Percentiles rank a stretch among this genome's conserved stretches.
phyloP scores from a whole-genome alignment of 2,113 vertebrate genomes.

The Phyllopteryx taeniolatus region DNA sequence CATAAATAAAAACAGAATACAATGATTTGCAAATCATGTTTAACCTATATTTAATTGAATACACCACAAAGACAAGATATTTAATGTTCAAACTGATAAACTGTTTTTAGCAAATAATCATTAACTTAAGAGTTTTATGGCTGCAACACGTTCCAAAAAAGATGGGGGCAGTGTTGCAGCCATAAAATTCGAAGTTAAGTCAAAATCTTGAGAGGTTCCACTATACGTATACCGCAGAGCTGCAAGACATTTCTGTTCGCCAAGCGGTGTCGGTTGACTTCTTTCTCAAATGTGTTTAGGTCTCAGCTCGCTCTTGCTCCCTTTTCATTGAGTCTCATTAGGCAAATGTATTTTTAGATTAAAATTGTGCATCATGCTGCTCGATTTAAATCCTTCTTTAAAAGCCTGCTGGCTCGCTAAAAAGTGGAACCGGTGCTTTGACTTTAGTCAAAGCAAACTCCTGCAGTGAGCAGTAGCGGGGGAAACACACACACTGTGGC shows the following conservation, averaged over 20 bases:
- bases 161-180: too few relatives aligned
- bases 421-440: constrained; percentile 15
- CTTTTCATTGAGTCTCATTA: constrained; percentile 42
- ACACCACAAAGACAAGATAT: too few relatives aligned
- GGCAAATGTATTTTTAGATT: constrained; percentile 47
- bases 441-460: constrained; percentile 13
- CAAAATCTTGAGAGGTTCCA: neutral
- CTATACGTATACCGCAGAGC: neutral
- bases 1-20: too few relatives aligned
- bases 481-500: constrained; percentile 5
- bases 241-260: neutral
- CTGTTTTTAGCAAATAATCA: too few relatives aligned
- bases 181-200: too few relatives aligned
- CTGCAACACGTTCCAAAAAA: too few relatives aligned
- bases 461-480: neutral
- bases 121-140: too few relatives aligned
- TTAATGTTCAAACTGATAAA: too few relatives aligned
- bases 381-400: constrained; percentile 31
- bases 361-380: constrained; percentile 34
- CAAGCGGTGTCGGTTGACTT: neutral
- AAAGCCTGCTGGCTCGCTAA: constrained; percentile 21
- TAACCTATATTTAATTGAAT: too few relatives aligned
- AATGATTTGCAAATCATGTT: too few relatives aligned
- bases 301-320: constrained; percentile 7
- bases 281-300: neutral